phyloP scores from a whole-genome alignment of 2,797 vertebrate genomes.

The Chaunax sp. region DNA sequence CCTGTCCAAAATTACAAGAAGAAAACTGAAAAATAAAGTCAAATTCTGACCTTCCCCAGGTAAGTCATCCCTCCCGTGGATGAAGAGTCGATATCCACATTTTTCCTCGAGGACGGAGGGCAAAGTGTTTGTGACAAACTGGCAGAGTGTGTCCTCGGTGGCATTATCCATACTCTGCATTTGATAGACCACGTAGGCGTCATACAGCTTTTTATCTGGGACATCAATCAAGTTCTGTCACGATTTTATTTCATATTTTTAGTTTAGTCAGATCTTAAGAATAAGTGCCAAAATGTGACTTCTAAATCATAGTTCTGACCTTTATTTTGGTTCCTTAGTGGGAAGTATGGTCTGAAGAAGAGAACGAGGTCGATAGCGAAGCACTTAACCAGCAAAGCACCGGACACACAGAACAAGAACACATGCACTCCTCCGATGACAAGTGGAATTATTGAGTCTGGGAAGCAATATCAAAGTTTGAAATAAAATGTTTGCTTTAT shows the following conservation, averaged over 20 bases:
- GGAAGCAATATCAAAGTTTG: not conserved
- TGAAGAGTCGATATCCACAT: constrained; percentile 87
- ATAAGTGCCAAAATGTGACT: no score
- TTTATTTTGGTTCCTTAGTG: constrained; percentile 24
- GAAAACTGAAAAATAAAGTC: not conserved
- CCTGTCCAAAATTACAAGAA: not conserved
- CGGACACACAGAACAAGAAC: constrained; percentile 54
- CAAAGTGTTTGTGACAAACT: constrained; percentile 83
- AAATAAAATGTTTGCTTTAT: not conserved
- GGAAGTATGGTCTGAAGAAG: constrained; percentile 67
- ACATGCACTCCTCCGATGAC: constrained; percentile 45
- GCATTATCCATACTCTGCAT: constrained; percentile 47
- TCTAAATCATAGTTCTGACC: not conserved
- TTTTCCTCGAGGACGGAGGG: constrained; percentile 86
- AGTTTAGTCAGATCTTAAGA: no score
- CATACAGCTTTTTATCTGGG: constrained; percentile 81
- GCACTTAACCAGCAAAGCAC: constrained; percentile 59
- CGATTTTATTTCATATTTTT: no score
- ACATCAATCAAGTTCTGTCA: not conserved
- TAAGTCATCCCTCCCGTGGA: constrained; percentile 88
- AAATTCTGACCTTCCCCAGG: constrained; percentile 87
- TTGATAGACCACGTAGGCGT: constrained; percentile 87
- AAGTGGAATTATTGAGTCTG: constrained; percentile 61
- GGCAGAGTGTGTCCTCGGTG: constrained; percentile 63
- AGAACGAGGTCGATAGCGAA: constrained; percentile 79